These are phyloP conservation scores for Microcebus lehilahytsara DNA, from an alignment of 2,113 vertebrate species.

Conservation along the genomic window DNA sequence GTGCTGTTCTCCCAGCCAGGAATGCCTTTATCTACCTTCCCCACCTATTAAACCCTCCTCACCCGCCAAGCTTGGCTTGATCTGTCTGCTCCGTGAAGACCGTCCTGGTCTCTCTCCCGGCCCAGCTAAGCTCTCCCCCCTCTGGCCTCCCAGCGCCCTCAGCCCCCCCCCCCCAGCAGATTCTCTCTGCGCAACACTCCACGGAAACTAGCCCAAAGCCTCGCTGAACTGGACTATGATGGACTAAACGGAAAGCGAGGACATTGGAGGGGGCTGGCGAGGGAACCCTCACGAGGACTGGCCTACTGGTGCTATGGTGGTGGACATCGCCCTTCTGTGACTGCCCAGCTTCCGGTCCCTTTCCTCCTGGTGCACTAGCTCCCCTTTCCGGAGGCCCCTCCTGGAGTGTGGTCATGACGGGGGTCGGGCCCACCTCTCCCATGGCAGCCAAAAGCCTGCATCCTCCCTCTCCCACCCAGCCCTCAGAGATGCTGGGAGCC, in stretches of 20 bases:
- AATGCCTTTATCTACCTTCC: background rate
- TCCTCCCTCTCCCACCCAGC: background rate
- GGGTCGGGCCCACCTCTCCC: background rate
- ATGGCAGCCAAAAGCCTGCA: background rate
- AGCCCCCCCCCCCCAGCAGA: background rate
- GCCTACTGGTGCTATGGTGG: background rate
- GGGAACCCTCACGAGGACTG: background rate
- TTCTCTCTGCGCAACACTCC: background rate
- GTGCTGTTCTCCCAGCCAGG: background rate
- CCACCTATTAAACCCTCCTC: background rate
- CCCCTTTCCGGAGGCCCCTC: background rate
- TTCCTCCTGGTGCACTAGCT: too few relatives aligned
- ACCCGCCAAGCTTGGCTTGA: background rate
- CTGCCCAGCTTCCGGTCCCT: background rate
- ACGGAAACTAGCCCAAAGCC: background rate
- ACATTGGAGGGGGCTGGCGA: background rate
- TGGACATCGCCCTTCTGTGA: too few relatives aligned
- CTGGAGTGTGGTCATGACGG: background rate
- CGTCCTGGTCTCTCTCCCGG: too few relatives aligned
- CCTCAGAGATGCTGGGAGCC: background rate
- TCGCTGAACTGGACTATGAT: background rate
- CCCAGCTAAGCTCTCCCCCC: background rate
- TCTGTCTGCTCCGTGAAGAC: background rate
- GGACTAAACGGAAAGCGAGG: too few relatives aligned
- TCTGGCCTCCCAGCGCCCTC: background rate